These are phyloP conservation scores for Diprion similis DNA, from an alignment of 1,140 invertebrate genomes.

Conservation along the genomic window DNA sequence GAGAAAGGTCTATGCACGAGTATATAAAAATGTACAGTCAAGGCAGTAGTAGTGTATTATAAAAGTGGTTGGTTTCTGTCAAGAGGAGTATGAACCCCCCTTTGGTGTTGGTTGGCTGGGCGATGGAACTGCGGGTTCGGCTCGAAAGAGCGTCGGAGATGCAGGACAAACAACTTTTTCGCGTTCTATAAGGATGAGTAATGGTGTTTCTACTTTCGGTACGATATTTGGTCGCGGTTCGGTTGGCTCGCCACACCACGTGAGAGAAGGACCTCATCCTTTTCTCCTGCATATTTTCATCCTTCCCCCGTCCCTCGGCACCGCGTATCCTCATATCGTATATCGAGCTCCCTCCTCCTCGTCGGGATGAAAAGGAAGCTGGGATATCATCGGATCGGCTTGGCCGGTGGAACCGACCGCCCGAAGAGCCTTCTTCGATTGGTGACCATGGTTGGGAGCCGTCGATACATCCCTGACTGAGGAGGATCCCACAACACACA, in stretches of 20 bases:
- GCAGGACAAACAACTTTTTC: constrained; percentile 58
- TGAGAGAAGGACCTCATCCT: constrained; percentile 20
- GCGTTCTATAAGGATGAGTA: constrained; percentile 49
- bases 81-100: too few species aligned
- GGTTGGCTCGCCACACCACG: constrained; percentile 40
- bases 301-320: too few species aligned
- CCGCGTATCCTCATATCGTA: constrained; percentile 23
- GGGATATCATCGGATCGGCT: not conserved
- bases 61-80: too few species aligned
- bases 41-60: too few species aligned
- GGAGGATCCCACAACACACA: not conserved
- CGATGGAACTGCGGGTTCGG: not conserved
- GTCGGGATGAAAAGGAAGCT: not conserved
- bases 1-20: too few species aligned
- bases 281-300: too few species aligned
- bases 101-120: too few species aligned
- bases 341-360: constrained; percentile 27
- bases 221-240: constrained; percentile 47
- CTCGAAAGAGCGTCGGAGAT: constrained; percentile 25
- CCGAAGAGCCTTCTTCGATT: not conserved
- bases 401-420: too few species aligned
- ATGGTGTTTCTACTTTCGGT: constrained; percentile 47
- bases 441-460: constrained; percentile 26
- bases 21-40: too few species aligned
- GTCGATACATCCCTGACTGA: constrained; percentile 38